Base-by-base conservation (phyloP, 2,797 vertebrate genomes). In the Scomberomorus guttatus region DNA sequence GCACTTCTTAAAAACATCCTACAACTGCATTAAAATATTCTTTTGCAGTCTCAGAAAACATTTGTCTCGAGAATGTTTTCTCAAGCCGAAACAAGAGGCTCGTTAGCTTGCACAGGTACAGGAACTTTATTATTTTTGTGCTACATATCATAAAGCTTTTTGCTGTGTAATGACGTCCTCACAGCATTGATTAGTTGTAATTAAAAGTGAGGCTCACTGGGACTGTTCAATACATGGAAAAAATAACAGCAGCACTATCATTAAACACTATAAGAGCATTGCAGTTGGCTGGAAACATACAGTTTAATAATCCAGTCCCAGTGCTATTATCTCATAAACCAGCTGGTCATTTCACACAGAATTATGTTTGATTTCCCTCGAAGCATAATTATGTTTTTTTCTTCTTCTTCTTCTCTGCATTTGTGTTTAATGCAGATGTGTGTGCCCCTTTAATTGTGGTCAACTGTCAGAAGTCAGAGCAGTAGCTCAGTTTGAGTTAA, bases 181-280 rank as follows among this genome's bases (percentile, higher is more conserved):
- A 51, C 76, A 56, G 65, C 87, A 93, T 93, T 87, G 92, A 94
- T 93, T 84, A 48, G 81, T 46, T 29, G 77, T 93, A 93, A 94
- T 94, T 91, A 93, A 87, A 88, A 89, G 88, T 50, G 80, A 72
- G 73, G 77, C 90, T 90, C 79, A 67, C 72, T 84, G 85, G 79
- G 66, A 78, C 81, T 81, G 92, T 88, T 93, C 92, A 94, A 93
- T 94, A 93, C 81, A 67, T 91, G 89, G 90, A 93, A 92, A 92
- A 86, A 87, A 89, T 80, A 84, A 83, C 79, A 80, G 74, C 84
- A 73, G 69, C 17, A 14, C 75, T 84, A 87, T 80, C 80, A 79
- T 91, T 85, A 86, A 82, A 86, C 77, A 34, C 52, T 77, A 75
- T 85, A 82, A 75, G 64, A 85, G 56, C 81, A 8, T 64, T n/a